These are phyloP conservation scores for Nanorana parkeri DNA, from an alignment of 2,113 vertebrate species.

Conservation along the genomic window DNA sequence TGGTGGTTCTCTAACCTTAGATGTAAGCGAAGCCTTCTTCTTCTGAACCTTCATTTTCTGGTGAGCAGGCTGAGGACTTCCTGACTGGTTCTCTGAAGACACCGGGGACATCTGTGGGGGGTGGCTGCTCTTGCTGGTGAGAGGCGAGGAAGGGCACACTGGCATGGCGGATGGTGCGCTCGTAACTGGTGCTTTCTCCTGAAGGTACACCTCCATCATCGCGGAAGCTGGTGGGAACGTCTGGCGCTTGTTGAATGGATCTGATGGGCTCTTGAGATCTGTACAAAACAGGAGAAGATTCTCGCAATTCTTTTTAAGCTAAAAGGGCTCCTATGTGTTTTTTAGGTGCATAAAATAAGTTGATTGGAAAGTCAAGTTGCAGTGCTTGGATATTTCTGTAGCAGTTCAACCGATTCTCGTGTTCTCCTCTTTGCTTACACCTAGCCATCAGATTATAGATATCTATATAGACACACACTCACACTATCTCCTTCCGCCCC, in stretches of 20 bases:
- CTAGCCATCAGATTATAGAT: too few relatives aligned
- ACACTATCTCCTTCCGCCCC: too few relatives aligned
- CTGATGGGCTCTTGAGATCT: slow-evolving; percentile 89
- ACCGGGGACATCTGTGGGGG: slow-evolving; percentile 87
- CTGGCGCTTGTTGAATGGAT: slow-evolving; percentile 91
- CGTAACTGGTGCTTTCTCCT: slow-evolving; percentile 85
- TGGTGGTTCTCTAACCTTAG: slow-evolving; percentile 77
- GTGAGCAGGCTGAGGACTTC: slow-evolving; percentile 94
- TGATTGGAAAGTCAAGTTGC: too few relatives aligned
- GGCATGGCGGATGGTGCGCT: slow-evolving; percentile 72
- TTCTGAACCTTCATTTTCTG: slow-evolving; percentile 96
- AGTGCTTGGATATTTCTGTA: too few relatives aligned
- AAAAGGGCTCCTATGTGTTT: too few relatives aligned
- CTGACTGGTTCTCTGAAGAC: slow-evolving; percentile 90
- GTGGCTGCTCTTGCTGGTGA: slow-evolving; percentile 76
- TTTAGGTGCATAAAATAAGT: too few relatives aligned
- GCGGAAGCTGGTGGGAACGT: slow-evolving; percentile 86
- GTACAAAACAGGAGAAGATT: not conserved
- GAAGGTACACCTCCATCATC: slow-evolving; percentile 95
- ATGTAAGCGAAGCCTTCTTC: slow-evolving; percentile 90
- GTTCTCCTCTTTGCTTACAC: too few relatives aligned
- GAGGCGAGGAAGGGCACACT: slow-evolving; percentile 79
- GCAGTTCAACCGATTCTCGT: too few relatives aligned
- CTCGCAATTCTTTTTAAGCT: too few relatives aligned
- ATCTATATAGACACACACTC: too few relatives aligned